phyloP scores from a whole-genome alignment of 2,113 vertebrate species.

The Nanger granti region DNA sequence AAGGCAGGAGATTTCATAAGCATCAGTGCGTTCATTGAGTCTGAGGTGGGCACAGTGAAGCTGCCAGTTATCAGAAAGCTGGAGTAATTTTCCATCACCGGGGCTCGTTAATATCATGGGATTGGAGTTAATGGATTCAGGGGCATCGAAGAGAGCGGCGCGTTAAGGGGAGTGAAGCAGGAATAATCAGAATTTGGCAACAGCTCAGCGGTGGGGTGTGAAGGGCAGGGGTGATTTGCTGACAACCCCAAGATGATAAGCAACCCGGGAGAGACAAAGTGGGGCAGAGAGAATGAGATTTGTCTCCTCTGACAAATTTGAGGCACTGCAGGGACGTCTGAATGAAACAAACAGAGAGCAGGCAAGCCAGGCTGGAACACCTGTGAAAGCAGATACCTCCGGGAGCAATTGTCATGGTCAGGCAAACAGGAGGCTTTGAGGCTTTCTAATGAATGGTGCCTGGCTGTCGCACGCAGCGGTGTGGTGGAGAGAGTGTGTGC shows the following conservation, averaged over 20 bases:
- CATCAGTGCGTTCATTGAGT: not conserved
- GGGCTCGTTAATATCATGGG: constrained; percentile 14
- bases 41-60: not conserved
- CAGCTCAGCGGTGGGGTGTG: not conserved
- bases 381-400: not conserved
- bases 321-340: constrained; percentile 25
- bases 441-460: not conserved
- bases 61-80: constrained; percentile 19
- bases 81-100: constrained; percentile 61
- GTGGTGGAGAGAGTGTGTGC: not conserved
- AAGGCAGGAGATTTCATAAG: not conserved
- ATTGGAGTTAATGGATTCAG: constrained; percentile 50
- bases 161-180: not conserved
- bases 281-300: constrained; percentile 51
- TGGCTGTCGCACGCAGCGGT: not conserved
- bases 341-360: constrained; percentile 27
- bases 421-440: not conserved
- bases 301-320: constrained; percentile 40
- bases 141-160: not conserved
- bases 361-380: constrained; percentile 30
- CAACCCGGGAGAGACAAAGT: constrained; percentile 48
- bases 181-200: constrained; percentile 54
- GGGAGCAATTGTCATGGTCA: not conserved
- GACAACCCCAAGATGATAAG: constrained; percentile 41
- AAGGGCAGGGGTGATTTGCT: constrained; percentile 43